Percentiles rank a stretch among this genome's conserved stretches.
phyloP scores from a whole-genome alignment of 1,140 invertebrate genomes.

The Zophobas morio region DNA sequence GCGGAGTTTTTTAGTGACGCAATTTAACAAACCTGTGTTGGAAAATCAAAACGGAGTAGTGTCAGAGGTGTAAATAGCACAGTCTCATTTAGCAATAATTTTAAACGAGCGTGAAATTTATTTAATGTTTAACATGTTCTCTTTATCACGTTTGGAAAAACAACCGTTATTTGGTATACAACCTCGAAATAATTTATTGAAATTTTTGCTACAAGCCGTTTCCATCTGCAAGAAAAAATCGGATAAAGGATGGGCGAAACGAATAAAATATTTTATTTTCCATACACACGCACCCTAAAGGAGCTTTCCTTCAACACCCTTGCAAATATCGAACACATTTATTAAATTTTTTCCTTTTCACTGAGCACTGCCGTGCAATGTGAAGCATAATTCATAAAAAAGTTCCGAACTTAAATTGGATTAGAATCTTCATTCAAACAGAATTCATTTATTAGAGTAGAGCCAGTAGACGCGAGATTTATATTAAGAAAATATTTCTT shows the following conservation, averaged over 20 bases:
- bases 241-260: too few relatives aligned
- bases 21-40: too few relatives aligned
- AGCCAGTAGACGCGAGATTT: conserved; percentile 24
- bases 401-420: conserved; percentile 38
- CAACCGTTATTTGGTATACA: too few relatives aligned
- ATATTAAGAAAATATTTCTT: conserved; percentile 36
- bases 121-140: background rate
- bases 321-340: conserved; percentile 22
- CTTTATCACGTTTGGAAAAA: too few relatives aligned
- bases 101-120: background rate
- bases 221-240: too few relatives aligned
- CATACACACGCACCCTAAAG: background rate
- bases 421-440: conserved; percentile 42
- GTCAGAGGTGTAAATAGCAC: too few relatives aligned
- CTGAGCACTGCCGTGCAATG: conserved; percentile 11
- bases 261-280: conserved; percentile 1
- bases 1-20: too few relatives aligned
- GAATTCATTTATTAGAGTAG: conserved; percentile 36
- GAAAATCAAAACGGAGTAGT: too few relatives aligned
- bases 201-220: too few relatives aligned
- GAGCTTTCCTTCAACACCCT: background rate
- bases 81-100: too few relatives aligned
- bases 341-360: conserved; percentile 24
- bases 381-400: conserved; percentile 28
- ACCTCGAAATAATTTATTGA: too few relatives aligned